Conservation (phyloP, 2,888 invertebrate genomes). For the Euphydryas editha region DNA sequence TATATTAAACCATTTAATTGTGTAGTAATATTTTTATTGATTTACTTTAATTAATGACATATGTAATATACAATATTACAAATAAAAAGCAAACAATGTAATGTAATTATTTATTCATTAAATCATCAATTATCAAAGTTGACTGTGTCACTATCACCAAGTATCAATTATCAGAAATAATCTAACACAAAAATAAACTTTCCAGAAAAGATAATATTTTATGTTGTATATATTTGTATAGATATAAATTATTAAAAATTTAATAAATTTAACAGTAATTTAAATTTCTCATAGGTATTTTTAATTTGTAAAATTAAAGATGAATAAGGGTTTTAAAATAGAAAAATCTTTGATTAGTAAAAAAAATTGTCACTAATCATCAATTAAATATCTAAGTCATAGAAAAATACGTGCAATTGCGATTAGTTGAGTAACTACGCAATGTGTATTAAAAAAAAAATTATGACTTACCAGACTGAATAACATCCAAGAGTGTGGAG, state of each 20-base stretch:
- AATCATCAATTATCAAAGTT: neutral
- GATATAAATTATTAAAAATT: neutral
- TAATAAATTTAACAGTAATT: neutral
- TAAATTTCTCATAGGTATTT: no score
- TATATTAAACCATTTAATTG: no score
- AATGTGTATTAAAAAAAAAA: neutral
- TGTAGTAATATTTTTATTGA: no score
- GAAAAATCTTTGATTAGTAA: neutral
- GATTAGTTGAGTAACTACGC: neutral
- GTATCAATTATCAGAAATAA: conserved; percentile 2
- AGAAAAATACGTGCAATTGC: neutral
- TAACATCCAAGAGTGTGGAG: conserved; percentile 95
- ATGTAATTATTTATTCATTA: neutral
- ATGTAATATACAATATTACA: no score
- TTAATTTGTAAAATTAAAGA: no score
- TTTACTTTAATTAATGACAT: no score
- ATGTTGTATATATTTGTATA: neutral
- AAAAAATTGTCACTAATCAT: neutral
- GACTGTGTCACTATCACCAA: neutral
- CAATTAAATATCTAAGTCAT: no score
- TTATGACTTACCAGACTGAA: conserved; percentile 92
- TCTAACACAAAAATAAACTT: conserved; percentile 7
- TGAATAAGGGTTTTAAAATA: neutral
- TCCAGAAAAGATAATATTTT: conserved; percentile 18
- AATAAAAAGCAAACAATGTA: neutral